A percentile compares a stretch with the other conserved stretches of the same genome.
These are phyloP conservation scores for Procambarus clarkii DNA, from an alignment of 1,140 invertebrate species.

Conservation along the genomic window DNA sequence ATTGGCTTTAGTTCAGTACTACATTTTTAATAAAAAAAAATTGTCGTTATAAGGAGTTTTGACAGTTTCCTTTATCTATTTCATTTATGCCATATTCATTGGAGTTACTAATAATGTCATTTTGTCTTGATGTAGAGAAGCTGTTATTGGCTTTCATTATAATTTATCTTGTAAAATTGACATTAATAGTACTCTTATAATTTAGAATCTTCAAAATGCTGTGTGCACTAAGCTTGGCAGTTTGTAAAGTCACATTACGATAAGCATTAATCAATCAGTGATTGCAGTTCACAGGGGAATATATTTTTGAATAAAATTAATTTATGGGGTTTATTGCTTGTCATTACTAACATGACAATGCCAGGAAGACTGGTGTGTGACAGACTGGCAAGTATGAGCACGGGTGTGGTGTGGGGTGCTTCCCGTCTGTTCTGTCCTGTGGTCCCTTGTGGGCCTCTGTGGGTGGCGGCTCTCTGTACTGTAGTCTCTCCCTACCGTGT, in stretches of 20 bases:
- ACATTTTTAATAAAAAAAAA: background rate
- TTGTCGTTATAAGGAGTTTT: constrained; percentile 53
- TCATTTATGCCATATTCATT: constrained; percentile 46
- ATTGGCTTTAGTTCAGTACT: background rate
- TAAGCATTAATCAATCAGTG: background rate
- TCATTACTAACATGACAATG: background rate
- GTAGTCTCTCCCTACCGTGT: constrained; percentile 61
- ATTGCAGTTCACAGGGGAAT: background rate
- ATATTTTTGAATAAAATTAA: background rate
- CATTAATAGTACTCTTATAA: constrained; percentile 43
- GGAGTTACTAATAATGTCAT: constrained; percentile 37
- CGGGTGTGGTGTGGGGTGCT: constrained; percentile 59
- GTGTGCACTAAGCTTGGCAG: constrained; percentile 48
- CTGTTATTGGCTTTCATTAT: background rate
- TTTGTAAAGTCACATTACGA: constrained; percentile 22
- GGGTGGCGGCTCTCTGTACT: constrained; percentile 67
- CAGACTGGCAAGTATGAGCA: constrained; percentile 37
- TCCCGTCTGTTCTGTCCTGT: constrained; percentile 63
- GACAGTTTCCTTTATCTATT: constrained; percentile 34
- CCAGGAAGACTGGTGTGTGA: background rate
- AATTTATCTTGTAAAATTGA: background rate
- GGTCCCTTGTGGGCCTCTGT: constrained; percentile 55
- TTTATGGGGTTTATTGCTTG: background rate
- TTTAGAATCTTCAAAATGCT: constrained; percentile 60
- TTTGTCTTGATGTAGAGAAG: background rate